These are phyloP conservation scores for Microcebus jonahi DNA, from an alignment of 2,113 vertebrate genomes.

Conservation along the genomic window DNA sequence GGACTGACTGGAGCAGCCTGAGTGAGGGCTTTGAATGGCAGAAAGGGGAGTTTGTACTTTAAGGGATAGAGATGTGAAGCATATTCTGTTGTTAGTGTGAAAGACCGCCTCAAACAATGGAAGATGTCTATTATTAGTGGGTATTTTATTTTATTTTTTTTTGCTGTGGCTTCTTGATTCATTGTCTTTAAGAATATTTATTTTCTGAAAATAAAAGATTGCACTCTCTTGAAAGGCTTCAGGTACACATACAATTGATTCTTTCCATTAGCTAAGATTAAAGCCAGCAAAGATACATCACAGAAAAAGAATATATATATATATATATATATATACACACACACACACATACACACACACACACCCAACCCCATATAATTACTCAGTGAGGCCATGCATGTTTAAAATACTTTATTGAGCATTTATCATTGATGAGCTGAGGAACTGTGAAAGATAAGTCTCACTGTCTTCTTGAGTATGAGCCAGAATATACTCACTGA, in stretches of 20 bases:
- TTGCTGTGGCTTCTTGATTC: not conserved
- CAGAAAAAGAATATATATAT: not conserved
- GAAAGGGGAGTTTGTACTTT: not conserved
- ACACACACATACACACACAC: too few species aligned
- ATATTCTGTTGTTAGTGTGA: not conserved
- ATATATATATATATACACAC: too few species aligned
- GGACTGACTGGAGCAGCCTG: not conserved
- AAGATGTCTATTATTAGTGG: not conserved
- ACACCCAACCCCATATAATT: not conserved
- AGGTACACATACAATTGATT: not conserved
- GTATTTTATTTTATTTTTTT: not conserved
- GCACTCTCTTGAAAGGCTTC: not conserved
- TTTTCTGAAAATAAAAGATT: slow-evolving; percentile 26
- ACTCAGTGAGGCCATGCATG: not conserved
- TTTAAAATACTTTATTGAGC: not conserved
- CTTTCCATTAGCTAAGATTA: not conserved
- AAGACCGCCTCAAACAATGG: not conserved
- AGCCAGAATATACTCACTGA: not conserved
- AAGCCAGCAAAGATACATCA: not conserved
- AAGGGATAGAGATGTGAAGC: not conserved
- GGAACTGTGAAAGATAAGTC: not conserved
- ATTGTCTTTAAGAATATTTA: not conserved
- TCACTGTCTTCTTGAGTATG: not conserved
- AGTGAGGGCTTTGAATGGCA: not conserved
- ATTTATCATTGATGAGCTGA: not conserved